phyloP scores from a whole-genome alignment of 2,888 invertebrate genomes.

The Conomelus anceps region DNA sequence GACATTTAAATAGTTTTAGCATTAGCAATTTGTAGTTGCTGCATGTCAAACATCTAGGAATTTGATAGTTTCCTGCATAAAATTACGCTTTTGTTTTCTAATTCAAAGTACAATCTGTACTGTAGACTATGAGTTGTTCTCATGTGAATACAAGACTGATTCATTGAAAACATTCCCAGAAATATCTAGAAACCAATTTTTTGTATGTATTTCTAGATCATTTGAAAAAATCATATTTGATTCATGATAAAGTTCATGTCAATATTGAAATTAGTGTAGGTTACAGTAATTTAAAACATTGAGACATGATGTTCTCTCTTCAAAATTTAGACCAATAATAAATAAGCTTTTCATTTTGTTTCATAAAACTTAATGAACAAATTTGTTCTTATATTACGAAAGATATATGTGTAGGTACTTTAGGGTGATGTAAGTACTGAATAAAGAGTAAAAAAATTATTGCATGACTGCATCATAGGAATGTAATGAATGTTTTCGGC shows the following conservation, averaged over 20 bases:
- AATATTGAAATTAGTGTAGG: too few relatives aligned
- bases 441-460: neutral
- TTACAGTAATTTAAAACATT: too few relatives aligned
- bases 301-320: too few relatives aligned
- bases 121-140: neutral
- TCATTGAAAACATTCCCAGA: too few relatives aligned
- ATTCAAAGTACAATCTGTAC: neutral
- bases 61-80: neutral
- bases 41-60: neutral
- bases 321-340: too few relatives aligned
- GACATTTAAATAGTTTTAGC: neutral
- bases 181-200: too few relatives aligned
- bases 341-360: neutral
- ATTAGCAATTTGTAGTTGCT: neutral
- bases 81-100: neutral
- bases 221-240: too few relatives aligned
- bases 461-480: neutral
- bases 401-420: neutral
- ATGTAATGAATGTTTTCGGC: neutral
- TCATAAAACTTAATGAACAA: neutral
- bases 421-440: neutral
- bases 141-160: neutral
- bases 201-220: too few relatives aligned
- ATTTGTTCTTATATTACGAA: too few relatives aligned
- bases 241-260: too few relatives aligned